Evolutionary conservation across 2,888 invertebrate genomes (phyloP).

Genomic region (Sminthurides aquaticus): DNA sequence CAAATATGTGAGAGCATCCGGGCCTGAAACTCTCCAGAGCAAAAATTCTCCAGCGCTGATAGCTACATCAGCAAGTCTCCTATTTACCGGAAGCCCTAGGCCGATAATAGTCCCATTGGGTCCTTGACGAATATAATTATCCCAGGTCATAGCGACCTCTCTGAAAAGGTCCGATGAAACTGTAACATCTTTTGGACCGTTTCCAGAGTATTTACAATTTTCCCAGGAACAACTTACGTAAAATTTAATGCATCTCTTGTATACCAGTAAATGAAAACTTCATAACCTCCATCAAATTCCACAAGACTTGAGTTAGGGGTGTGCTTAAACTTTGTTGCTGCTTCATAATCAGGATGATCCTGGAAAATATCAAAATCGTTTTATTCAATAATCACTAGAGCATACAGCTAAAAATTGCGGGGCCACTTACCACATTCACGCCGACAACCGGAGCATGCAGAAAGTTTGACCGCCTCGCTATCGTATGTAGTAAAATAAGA

Average conservation of each 20-base stretch:
- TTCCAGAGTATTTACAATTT: no score
- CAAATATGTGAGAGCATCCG: constrained; percentile 26
- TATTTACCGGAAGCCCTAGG: constrained; percentile 24
- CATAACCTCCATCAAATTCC: constrained; percentile 26
- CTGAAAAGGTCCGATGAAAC: no score
- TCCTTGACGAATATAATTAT: constrained; percentile 17
- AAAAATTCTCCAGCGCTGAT: constrained; percentile 24
- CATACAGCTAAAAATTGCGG: no score
- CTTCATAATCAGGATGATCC: neutral
- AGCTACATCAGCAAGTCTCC: constrained; percentile 20
- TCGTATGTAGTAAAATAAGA: neutral
- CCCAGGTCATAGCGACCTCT: constrained; percentile 13
- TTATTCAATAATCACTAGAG: no score
- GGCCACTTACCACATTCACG: neutral
- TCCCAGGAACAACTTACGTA: constrained; percentile 24
- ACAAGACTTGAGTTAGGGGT: neutral
- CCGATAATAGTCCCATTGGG: constrained; percentile 26
- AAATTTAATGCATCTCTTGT: constrained; percentile 31
- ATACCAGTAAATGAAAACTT: constrained; percentile 24
- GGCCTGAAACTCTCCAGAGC: constrained; percentile 21
- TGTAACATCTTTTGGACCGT: no score
- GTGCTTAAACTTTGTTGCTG: neutral
- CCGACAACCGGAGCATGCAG: neutral
- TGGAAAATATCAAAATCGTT: no score
- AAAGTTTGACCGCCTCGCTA: neutral